Base-by-base conservation (phyloP, 92 coral and sea anemone species). In the Zoanthus sociatus region DNA sequence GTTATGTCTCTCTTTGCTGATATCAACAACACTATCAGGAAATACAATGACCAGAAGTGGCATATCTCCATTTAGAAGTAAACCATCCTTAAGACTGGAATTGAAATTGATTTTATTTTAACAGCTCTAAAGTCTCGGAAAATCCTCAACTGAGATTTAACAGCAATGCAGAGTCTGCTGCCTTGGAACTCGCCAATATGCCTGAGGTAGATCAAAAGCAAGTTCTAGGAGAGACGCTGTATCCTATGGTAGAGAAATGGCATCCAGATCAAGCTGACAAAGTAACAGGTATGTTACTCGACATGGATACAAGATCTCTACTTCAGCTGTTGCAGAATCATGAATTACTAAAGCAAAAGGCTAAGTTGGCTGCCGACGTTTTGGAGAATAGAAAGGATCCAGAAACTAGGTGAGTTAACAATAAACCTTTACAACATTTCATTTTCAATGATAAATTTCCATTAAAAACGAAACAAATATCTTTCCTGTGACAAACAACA, bases 131-230 rank as follows among this genome's bases (percentile, higher is more conserved):
- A 11, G 45, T 37, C 31, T 15, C 48, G 44, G 16, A 66, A 32
- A 54, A 81, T 68, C 33, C 26, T 54, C 85, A 67, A 47, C 45
- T 14, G 53, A 16, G 47, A 66, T 20, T 17, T 1, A 67, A 81
- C 76, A 81, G 50, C 85, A 66, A 67, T 10, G 6, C 15, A 81
- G 75, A 64, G 17, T 3, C 16, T 10, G 58, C 21, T 15, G 20
- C 60, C 11, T 42, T 16, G 42, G 74, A 81, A 12, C 33, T 81
- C 10, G 12, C 74, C 18, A 45, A 60, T 18, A 13, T 81, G 45
- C 8, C 85, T 11, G 74, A 81, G 58, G 30, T 42, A 48, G 85
- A 81, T 66, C 85, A 81, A 47, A 81, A 66, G 73, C 85, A 81
- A 56, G n/a, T 81, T 45, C 75, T 81, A 20, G 85, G 85, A 66